These are phyloP conservation scores for Saturnia japonica DNA, from an alignment of 2,888 invertebrate species.

Conservation along the genomic window DNA sequence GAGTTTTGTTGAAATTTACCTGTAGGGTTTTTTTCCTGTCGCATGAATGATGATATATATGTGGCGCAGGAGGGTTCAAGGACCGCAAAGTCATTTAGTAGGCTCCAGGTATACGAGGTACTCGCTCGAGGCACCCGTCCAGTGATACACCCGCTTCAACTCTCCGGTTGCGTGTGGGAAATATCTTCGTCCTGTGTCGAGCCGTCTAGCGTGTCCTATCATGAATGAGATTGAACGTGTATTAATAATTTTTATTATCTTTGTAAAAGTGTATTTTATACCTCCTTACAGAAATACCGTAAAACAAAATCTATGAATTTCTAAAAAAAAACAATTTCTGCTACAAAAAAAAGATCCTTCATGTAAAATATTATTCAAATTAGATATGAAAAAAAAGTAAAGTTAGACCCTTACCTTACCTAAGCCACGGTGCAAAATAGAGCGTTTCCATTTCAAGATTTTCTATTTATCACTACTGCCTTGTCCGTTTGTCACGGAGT, in stretches of 20 bases:
- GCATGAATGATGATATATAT: slow-evolving; percentile 38
- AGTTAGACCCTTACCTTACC: too few species aligned
- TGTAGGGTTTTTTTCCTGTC: slow-evolving; percentile 39
- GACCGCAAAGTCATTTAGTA: slow-evolving; percentile 63
- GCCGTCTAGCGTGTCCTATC: slow-evolving; percentile 27
- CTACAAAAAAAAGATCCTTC: background rate
- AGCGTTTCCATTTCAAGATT: background rate
- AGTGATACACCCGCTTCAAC: slow-evolving; percentile 43
- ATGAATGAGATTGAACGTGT: slow-evolving; percentile 20
- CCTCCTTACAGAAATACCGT: background rate
- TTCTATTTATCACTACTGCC: background rate
- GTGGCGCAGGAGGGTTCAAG: slow-evolving; percentile 54
- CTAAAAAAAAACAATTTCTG: background rate
- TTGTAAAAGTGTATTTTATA: background rate
- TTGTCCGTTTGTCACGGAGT: background rate
- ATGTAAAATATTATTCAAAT: background rate
- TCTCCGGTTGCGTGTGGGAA: slow-evolving; percentile 49
- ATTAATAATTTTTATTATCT: background rate
- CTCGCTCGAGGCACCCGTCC: slow-evolving; percentile 49
- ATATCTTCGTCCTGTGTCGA: slow-evolving; percentile 46
- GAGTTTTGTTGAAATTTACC: slow-evolving; percentile 17
- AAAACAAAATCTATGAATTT: background rate
- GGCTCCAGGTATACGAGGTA: slow-evolving; percentile 58
- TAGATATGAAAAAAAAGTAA: too few species aligned
- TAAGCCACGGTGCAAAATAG: background rate